phyloP scores from a whole-genome alignment of 2,797 vertebrate species.

The Cossypha heuglini region DNA sequence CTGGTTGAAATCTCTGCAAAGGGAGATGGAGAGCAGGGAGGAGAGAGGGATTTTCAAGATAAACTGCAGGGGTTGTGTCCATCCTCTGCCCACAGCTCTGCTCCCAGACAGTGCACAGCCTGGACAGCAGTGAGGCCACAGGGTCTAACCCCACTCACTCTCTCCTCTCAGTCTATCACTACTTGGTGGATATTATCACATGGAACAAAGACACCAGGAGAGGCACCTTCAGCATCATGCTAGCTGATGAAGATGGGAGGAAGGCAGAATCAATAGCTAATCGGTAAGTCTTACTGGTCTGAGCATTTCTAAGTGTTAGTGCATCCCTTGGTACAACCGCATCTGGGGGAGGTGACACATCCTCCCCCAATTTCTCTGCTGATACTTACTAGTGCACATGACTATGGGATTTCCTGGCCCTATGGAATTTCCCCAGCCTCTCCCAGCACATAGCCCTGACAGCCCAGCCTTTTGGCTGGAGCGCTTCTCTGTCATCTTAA shows the following conservation, averaged over 20 bases:
- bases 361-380: background rate
- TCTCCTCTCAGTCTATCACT: conserved; percentile 73
- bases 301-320: background rate
- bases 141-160: background rate
- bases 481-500: background rate
- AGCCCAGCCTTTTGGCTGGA: background rate
- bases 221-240: conserved; percentile 70
- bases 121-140: background rate
- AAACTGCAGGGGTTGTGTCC: background rate
- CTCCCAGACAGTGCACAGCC: background rate
- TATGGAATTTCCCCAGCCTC: background rate
- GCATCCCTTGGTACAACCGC: background rate
- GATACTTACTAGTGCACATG: no score
- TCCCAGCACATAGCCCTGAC: background rate
- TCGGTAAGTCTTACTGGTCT: conserved; percentile 66
- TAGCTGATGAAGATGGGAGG: conserved; percentile 66
- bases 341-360: background rate
- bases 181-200: conserved; percentile 74
- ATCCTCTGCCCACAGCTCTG: background rate
- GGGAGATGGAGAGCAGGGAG: background rate
- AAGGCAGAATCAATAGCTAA: conserved; percentile 69
- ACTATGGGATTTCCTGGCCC: background rate
- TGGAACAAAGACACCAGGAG: conserved; percentile 73
- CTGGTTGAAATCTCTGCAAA: background rate
- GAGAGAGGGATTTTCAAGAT: background rate